Evolutionary conservation across 2,888 invertebrate species (phyloP), one percentile per base, ranked within the genome.

Genomic region (Ophion costatus): DNA sequence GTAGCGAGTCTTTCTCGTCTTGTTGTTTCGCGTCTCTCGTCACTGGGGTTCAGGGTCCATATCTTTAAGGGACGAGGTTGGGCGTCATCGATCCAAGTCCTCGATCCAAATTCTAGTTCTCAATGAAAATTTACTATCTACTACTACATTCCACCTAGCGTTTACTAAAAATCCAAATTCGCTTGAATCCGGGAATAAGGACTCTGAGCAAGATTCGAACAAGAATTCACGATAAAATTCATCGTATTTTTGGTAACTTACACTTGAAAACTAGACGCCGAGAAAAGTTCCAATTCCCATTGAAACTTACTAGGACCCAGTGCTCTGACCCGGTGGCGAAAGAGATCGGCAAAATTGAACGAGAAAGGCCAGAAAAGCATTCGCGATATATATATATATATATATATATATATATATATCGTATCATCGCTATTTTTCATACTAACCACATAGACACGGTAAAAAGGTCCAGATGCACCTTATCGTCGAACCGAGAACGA

Each of bases 361-460:
- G 56, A 29, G 29, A 33, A 57, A 70, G n/a, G n/a, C 29, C 10
- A 17, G 11, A n/a, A 73, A 22, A 59, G 22, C 33, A 42, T 5
- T 33, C 71, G 22, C 66, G 67, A 64, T 33, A 42, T 10, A 80
- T 45, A 66, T 73, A 29, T 29, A 29, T 29, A 29, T 29, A 29
- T 29, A 29, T 57, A 73, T 63, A 24, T 42, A 29, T 29, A 29
- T 29, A 29, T 29, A 29, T 10, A 80, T 29, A 66, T 73, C 20
- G 64, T 83, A 82, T 56, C 29, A 51, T 79, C 75, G 78, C 84
- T 84, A 84, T 84, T 84, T 84, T 84, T 70, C 78, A 75, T 84
- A 82, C 82, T 80, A 77, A 80, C 73, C 11, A 57, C 56, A 24
- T 45, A 70, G 75, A 77, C 20, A 75, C 59, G 64, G 78, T 78